These are phyloP conservation scores for Macrosoma leucophasiata DNA, from an alignment of 2,888 invertebrate genomes.

Conservation along the genomic window DNA sequence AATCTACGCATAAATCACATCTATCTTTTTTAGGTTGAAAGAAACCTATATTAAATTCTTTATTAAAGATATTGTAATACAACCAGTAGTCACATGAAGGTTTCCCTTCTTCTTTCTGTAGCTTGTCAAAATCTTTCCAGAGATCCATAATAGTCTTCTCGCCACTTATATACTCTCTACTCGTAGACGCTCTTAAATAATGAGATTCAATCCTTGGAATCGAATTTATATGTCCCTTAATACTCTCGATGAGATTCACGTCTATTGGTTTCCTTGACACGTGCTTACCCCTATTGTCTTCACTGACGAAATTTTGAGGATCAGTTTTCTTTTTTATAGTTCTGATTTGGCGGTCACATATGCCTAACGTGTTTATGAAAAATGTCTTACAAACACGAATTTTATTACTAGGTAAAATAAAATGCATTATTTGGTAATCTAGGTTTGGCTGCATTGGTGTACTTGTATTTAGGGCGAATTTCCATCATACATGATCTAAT, in stretches of 20 bases:
- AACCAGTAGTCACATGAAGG: constrained; percentile 15
- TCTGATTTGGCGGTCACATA: constrained; percentile 13
- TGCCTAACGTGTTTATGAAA: too few species aligned
- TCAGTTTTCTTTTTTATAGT: constrained; percentile 13
- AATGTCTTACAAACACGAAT: too few species aligned
- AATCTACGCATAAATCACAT: too few species aligned
- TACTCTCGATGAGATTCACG: constrained; percentile 12
- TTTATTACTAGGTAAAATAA: too few species aligned
- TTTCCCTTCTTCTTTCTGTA: constrained; percentile 18
- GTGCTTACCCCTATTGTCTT: constrained; percentile 23
- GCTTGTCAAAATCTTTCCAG: constrained; percentile 19
- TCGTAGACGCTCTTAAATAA: constrained; percentile 18
- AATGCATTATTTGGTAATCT: too few species aligned
- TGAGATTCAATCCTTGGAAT: constrained; percentile 23
- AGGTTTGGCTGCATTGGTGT: too few species aligned
- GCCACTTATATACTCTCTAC: constrained; percentile 23
- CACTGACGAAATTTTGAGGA: constrained; percentile 17
- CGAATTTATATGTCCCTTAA: constrained; percentile 20
- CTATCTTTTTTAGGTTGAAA: constrained; percentile 18
- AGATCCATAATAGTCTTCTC: constrained; percentile 22
- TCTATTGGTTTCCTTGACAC: constrained; percentile 16
- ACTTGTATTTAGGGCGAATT: too few species aligned
- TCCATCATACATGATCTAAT: too few species aligned
- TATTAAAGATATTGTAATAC: constrained; percentile 20
- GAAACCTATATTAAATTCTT: constrained; percentile 18